A percentile compares a stretch with the other conserved stretches of the same genome.
Conservation (phyloP, 2,888 invertebrate species). For the Leptopilina syphax region DNA sequence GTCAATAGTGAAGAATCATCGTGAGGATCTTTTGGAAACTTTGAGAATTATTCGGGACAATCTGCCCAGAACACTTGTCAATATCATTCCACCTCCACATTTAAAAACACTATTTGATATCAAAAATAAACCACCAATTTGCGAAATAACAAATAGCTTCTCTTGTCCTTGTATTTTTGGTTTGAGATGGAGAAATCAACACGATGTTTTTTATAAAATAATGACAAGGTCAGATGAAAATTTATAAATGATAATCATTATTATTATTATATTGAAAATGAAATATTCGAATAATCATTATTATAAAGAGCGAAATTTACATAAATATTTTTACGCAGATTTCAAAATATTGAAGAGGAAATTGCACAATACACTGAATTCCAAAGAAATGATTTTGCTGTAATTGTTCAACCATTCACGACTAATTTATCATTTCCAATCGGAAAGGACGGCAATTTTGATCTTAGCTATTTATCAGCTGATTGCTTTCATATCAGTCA, state of each 20-base stretch:
- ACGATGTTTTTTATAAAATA: slow-evolving; percentile 74
- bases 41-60: slow-evolving; percentile 79
- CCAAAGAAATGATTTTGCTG: slow-evolving; percentile 79
- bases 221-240: slow-evolving; percentile 72
- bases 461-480: slow-evolving; percentile 78
- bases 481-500: slow-evolving; percentile 84
- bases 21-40: slow-evolving; percentile 76
- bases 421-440: slow-evolving; percentile 76
- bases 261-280: slow-evolving; percentile 1
- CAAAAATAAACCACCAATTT: slow-evolving; percentile 70
- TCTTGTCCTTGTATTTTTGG: slow-evolving; percentile 81
- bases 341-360: slow-evolving; percentile 79
- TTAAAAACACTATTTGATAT: slow-evolving; percentile 75
- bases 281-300: too few species aligned
- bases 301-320: background rate
- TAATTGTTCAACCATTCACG: slow-evolving; percentile 79
- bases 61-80: slow-evolving; percentile 81
- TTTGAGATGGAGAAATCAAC: slow-evolving; percentile 64
- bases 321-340: slow-evolving; percentile 65
- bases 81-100: slow-evolving; percentile 78
- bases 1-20: slow-evolving; percentile 76
- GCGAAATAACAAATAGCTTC: slow-evolving; percentile 75
- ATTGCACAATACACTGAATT: slow-evolving; percentile 77
- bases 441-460: slow-evolving; percentile 74
- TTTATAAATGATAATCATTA: background rate